A percentile compares a stretch with the other conserved stretches of the same genome.
Conservation (phyloP, 2,888 invertebrate species). For the Orthosia gothica region DNA sequence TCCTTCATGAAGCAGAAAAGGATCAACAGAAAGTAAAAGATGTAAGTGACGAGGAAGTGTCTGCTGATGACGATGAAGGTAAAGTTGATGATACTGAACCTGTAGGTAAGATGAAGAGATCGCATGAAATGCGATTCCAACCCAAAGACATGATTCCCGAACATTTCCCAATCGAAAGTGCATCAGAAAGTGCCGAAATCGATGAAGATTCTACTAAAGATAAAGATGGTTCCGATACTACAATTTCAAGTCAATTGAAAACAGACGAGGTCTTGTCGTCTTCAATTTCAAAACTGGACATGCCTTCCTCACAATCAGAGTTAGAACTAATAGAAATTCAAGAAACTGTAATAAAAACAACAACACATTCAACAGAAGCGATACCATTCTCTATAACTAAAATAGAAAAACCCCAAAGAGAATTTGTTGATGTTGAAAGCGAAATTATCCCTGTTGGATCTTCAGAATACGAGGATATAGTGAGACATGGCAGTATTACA, state of each 20-base stretch:
- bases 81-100: constrained; percentile 90
- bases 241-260: constrained; percentile 88
- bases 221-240: constrained; percentile 86
- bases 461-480: constrained; percentile 86
- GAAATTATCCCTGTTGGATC: constrained; percentile 89
- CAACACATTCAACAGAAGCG: constrained; percentile 76
- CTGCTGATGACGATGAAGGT: constrained; percentile 91
- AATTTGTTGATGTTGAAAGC: constrained; percentile 89
- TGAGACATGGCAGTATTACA: constrained; percentile 82
- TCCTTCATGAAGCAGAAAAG: constrained; percentile 86
- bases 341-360: constrained; percentile 76
- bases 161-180: constrained; percentile 84
- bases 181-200: constrained; percentile 86
- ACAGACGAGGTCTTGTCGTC: constrained; percentile 87
- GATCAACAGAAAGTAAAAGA: constrained; percentile 85
- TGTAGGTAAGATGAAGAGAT: constrained; percentile 96
- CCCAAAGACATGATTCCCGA: constrained; percentile 92
- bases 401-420: constrained; percentile 83
- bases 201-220: constrained; percentile 87
- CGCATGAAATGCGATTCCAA: constrained; percentile 97
- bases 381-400: constrained; percentile 85
- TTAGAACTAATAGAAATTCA: constrained; percentile 77
- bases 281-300: constrained; percentile 87
- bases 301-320: constrained; percentile 82
- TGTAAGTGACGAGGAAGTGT: constrained; percentile 89